Conservation (phyloP, 2,797 vertebrate species). For the Gymnoscopelus microlampas region DNA sequence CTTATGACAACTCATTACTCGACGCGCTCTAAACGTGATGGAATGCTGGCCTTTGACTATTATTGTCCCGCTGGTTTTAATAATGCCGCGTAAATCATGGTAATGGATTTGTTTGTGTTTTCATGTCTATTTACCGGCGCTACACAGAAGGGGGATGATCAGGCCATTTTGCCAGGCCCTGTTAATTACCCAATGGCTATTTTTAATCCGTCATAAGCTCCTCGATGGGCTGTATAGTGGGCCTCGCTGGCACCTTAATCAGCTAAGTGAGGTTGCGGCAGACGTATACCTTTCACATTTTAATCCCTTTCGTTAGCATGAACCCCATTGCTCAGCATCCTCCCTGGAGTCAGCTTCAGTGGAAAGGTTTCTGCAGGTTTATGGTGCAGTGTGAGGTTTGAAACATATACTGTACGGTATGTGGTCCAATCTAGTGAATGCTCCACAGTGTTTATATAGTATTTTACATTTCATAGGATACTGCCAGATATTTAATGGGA, state of each 20-base stretch:
- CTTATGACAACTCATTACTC: slow-evolving; percentile 70
- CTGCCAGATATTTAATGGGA: no score
- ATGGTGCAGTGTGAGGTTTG: neutral
- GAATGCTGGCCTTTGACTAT: slow-evolving; percentile 70
- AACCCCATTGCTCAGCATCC: slow-evolving; percentile 29
- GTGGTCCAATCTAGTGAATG: neutral
- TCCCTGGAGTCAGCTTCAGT: slow-evolving; percentile 22
- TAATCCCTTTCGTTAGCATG: slow-evolving; percentile 53
- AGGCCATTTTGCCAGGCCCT: slow-evolving; percentile 54
- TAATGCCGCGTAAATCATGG: slow-evolving; percentile 69
- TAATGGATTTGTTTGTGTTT: slow-evolving; percentile 78
- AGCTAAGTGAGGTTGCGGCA: slow-evolving; percentile 66
- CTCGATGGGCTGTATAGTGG: slow-evolving; percentile 64
- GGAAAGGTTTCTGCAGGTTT: slow-evolving; percentile 8
- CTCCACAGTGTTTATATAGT: no score
- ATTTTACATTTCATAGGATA: no score
- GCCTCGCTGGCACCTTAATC: slow-evolving; percentile 61
- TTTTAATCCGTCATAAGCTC: slow-evolving; percentile 72
- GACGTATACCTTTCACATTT: slow-evolving; percentile 58
- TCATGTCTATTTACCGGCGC: slow-evolving; percentile 57
- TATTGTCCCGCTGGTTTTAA: slow-evolving; percentile 67
- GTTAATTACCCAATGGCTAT: slow-evolving; percentile 72
- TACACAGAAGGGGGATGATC: slow-evolving; percentile 51
- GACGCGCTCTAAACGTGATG: slow-evolving; percentile 64
- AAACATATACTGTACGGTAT: neutral